phyloP scores from a whole-genome alignment of 92 coral and sea anemone species.

The Ricordea florida region DNA sequence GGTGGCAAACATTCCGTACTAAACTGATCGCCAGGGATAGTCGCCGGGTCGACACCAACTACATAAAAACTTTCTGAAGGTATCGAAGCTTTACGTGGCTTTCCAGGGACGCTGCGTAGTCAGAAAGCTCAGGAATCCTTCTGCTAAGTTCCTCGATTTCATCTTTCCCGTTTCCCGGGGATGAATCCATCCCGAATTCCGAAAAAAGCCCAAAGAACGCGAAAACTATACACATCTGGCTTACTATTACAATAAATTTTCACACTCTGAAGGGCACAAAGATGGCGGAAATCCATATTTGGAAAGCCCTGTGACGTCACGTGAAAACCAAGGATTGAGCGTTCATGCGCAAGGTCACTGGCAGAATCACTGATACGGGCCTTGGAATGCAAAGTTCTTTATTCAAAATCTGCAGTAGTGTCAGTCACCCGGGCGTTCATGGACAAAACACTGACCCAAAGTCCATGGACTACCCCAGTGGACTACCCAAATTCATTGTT shows the following conservation, averaged over 20 bases:
- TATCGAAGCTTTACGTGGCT: constrained; percentile 32
- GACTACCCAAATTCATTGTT: too few relatives aligned
- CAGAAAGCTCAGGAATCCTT: constrained; percentile 23
- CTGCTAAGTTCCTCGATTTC: background rate
- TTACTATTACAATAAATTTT: background rate
- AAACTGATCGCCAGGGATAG: constrained; percentile 18
- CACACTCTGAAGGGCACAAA: constrained; percentile 12
- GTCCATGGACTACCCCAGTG: too few relatives aligned
- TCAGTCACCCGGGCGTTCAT: too few relatives aligned
- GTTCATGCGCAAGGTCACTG: too few relatives aligned
- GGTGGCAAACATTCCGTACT: constrained; percentile 41
- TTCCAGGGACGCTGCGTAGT: constrained; percentile 22
- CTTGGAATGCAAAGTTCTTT: too few relatives aligned
- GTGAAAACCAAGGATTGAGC: background rate
- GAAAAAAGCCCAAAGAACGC: background rate
- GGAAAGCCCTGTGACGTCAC: background rate
- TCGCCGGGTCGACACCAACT: constrained; percentile 5
- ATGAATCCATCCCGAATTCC: constrained; percentile 5
- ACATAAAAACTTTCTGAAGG: constrained; percentile 29
- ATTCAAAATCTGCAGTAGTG: too few relatives aligned
- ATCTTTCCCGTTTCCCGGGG: background rate
- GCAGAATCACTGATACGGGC: too few relatives aligned
- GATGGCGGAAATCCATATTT: background rate
- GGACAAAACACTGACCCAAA: too few relatives aligned
- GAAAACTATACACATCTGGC: background rate